Evolutionary conservation across 2,888 invertebrate genomes (phyloP).

Genomic region (Pomacea canaliculata): DNA sequence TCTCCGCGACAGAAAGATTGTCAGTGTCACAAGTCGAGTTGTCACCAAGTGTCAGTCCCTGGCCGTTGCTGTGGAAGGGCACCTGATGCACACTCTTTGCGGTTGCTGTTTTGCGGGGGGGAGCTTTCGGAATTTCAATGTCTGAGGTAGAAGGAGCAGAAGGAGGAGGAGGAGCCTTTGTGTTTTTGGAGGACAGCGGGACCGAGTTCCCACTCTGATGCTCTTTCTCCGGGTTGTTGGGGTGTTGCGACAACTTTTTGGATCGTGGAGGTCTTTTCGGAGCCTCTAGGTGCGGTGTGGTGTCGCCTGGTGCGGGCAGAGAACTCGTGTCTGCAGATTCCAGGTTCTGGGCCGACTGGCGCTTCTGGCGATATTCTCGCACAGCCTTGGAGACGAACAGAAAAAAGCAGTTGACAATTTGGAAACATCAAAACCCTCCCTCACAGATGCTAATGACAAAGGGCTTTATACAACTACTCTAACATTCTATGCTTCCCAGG

Average conservation of each 20-base stretch:
- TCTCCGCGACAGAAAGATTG: too few species aligned
- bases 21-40: too few species aligned
- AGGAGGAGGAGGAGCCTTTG: conserved; percentile 51
- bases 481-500: too few species aligned
- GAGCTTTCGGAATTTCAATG: conserved; percentile 7
- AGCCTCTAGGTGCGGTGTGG: conserved; percentile 12
- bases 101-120: too few species aligned
- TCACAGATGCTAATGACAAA: too few species aligned
- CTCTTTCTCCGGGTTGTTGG: not conserved
- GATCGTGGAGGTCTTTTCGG: conserved; percentile 24
- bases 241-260: not conserved
- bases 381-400: conserved; percentile 32
- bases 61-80: too few species aligned
- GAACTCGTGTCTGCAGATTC: conserved; percentile 25
- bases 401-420: not conserved
- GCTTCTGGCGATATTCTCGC: conserved; percentile 50
- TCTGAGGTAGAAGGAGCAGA: conserved; percentile 16
- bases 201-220: conserved; percentile 21
- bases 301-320: conserved; percentile 23
- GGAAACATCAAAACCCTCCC: too few species aligned
- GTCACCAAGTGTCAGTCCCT: too few species aligned
- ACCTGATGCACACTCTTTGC: too few species aligned
- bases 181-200: conserved; percentile 45
- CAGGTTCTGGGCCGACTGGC: conserved; percentile 45
- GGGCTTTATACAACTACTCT: too few species aligned